phyloP scores from a whole-genome alignment of 2,888 invertebrate species.

The Cordilura impudica region DNA sequence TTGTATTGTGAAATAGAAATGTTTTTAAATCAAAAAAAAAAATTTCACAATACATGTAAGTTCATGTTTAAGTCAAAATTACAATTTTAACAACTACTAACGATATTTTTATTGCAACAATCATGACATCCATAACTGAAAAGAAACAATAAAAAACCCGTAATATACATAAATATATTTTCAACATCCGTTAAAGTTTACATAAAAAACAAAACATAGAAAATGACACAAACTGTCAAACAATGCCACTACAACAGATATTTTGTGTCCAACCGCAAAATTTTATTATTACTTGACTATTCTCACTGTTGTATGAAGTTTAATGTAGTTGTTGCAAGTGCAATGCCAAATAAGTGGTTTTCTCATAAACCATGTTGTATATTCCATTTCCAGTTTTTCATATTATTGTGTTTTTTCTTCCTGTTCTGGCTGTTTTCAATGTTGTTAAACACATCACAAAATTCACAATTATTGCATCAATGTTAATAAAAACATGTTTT shows the following conservation, averaged over 20 bases:
- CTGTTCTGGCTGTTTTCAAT: constrained; percentile 21
- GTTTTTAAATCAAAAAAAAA: no score
- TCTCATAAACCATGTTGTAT: constrained; percentile 4
- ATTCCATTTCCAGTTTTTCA: constrained; percentile 15
- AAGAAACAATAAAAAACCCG: not conserved
- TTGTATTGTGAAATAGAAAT: no score
- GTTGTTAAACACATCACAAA: constrained; percentile 55
- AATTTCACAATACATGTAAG: not conserved
- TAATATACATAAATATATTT: no score
- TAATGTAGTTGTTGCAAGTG: not conserved
- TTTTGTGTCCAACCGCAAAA: constrained; percentile 34
- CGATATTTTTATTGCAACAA: not conserved
- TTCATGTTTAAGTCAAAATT: not conserved
- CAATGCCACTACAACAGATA: constrained; percentile 23
- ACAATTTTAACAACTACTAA: constrained; percentile 4
- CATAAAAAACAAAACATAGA: not conserved
- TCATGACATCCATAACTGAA: constrained; percentile 6
- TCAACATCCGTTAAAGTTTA: constrained; percentile 8
- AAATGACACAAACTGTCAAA: constrained; percentile 30
- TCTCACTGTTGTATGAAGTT: not conserved
- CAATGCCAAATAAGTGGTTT: not conserved
- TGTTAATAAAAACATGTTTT: constrained; percentile 7
- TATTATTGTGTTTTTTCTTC: not conserved
- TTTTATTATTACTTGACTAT: constrained; percentile 29
- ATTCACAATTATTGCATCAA: constrained; percentile 49